Evolutionary conservation across 2,797 vertebrate species (phyloP).

Genomic region (Acestrorhynchus altus): DNA sequence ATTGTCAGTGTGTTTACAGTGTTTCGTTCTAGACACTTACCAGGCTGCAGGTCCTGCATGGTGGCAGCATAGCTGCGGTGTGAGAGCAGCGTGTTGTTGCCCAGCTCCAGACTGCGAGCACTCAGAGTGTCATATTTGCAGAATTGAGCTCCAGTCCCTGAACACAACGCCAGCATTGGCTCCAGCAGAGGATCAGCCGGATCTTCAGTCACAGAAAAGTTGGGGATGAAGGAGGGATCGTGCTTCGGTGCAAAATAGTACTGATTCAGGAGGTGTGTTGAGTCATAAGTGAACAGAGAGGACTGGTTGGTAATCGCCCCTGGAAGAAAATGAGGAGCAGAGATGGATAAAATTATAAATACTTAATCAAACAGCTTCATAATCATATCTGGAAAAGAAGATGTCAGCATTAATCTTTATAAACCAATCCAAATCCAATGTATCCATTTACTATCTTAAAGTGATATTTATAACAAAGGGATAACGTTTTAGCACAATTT

Average conservation of each 20-base stretch:
- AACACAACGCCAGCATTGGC: conserved; percentile 72
- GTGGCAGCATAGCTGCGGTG: conserved; percentile 73
- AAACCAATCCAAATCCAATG: too few species aligned
- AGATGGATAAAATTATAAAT: background rate
- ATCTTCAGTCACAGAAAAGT: conserved; percentile 73
- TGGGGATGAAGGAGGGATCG: conserved; percentile 79
- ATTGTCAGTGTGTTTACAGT: too few species aligned
- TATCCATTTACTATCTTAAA: too few species aligned
- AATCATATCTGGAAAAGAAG: too few species aligned
- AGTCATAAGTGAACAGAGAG: conserved; percentile 92
- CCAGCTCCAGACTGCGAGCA: conserved; percentile 78
- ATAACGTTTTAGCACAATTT: too few species aligned
- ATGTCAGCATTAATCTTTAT: too few species aligned
- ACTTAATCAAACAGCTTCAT: too few species aligned
- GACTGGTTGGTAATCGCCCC: conserved; percentile 83
- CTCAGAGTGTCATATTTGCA: conserved; percentile 83
- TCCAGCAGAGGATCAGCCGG: conserved; percentile 71
- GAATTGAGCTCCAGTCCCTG: conserved; percentile 72
- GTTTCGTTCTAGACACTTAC: conserved; percentile 64
- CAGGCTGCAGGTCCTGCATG: conserved; percentile 66
- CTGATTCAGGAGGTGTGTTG: conserved; percentile 73
- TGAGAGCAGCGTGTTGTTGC: conserved; percentile 77
- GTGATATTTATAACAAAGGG: too few species aligned
- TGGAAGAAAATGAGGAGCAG: conserved; percentile 62
- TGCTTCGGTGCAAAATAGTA: conserved; percentile 81